Evolutionary conservation across 2,888 invertebrate genomes (phyloP).

Genomic region (Xylophagus ater): DNA sequence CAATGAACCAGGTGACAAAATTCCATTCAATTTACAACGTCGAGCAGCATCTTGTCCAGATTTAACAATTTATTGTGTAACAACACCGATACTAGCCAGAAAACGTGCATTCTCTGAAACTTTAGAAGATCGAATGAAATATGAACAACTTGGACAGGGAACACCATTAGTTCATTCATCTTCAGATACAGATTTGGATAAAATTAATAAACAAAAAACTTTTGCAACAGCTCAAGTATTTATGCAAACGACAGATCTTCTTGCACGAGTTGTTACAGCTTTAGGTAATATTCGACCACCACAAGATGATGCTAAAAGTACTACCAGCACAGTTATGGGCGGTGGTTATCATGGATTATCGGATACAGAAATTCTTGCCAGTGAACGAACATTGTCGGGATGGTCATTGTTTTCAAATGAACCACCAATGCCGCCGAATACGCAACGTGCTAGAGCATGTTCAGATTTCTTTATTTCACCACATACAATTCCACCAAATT

Average conservation of each 20-base stretch:
- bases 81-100: slow-evolving; percentile 39
- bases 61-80: slow-evolving; percentile 51
- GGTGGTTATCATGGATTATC: slow-evolving; percentile 57
- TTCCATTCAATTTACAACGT: slow-evolving; percentile 36
- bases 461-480: slow-evolving; percentile 43
- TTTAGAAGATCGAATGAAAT: slow-evolving; percentile 35
- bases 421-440: slow-evolving; percentile 33
- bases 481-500: slow-evolving; percentile 18
- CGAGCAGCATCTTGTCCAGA: slow-evolving; percentile 60
- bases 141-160: slow-evolving; percentile 16
- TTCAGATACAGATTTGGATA: slow-evolving; percentile 67
- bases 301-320: slow-evolving; percentile 30
- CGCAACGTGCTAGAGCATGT: slow-evolving; percentile 45
- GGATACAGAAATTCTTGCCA: slow-evolving; percentile 62
- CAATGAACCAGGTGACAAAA: slow-evolving; percentile 45
- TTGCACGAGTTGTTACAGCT: slow-evolving; percentile 67
- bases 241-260: slow-evolving; percentile 61
- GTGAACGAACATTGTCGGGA: slow-evolving; percentile 44
- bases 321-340: slow-evolving; percentile 20
- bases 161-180: slow-evolving; percentile 44
- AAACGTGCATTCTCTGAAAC: slow-evolving; percentile 57
- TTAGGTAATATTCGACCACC: slow-evolving; percentile 49
- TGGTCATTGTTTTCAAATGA: slow-evolving; percentile 46
- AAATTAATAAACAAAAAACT: slow-evolving; percentile 68
- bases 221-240: slow-evolving; percentile 51